Evolutionary conservation across 1,140 invertebrate genomes (phyloP).

Genomic region (Odontomachus brunneus): DNA sequence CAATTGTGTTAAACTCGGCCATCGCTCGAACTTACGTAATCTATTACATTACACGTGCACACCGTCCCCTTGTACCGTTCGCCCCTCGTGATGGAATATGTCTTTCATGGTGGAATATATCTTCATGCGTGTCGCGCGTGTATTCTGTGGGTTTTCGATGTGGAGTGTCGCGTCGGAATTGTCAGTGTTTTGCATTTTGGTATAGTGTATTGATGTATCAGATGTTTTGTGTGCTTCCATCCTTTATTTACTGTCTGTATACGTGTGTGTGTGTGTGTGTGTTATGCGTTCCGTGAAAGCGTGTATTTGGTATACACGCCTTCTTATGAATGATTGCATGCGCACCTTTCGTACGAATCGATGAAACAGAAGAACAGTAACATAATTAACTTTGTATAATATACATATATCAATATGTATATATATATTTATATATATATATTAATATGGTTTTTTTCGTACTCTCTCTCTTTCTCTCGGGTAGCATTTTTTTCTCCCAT

Average conservation of each 20-base stretch:
- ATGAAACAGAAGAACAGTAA: conserved; percentile 72
- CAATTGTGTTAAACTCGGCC: conserved; percentile 83
- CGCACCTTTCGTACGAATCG: conserved; percentile 59
- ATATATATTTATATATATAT: conserved; percentile 76
- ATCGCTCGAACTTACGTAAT: conserved; percentile 79
- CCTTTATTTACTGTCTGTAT: conserved; percentile 45
- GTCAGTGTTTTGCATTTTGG: not conserved
- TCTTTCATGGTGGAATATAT: conserved; percentile 26
- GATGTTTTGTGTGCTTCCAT: not conserved
- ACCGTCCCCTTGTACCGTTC: conserved; percentile 72
- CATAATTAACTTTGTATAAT: conserved; percentile 81
- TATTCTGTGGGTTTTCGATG: not conserved
- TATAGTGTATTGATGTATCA: not conserved
- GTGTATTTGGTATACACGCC: not conserved
- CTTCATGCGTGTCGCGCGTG: conserved; percentile 8
- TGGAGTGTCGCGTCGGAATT: conserved; percentile 9
- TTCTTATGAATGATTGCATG: conserved; percentile 42
- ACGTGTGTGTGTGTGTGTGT: conserved; percentile 37
- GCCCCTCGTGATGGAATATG: conserved; percentile 63
- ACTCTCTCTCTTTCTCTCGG: conserved; percentile 65
- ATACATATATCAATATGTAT: conserved; percentile 74
- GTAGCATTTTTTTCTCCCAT: conserved; percentile 76
- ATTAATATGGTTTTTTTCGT: conserved; percentile 75
- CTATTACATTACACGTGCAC: conserved; percentile 71
- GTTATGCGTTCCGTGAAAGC: conserved; percentile 45